Conservation (phyloP, 2,888 invertebrate species). For the Pinctada fucata region DNA sequence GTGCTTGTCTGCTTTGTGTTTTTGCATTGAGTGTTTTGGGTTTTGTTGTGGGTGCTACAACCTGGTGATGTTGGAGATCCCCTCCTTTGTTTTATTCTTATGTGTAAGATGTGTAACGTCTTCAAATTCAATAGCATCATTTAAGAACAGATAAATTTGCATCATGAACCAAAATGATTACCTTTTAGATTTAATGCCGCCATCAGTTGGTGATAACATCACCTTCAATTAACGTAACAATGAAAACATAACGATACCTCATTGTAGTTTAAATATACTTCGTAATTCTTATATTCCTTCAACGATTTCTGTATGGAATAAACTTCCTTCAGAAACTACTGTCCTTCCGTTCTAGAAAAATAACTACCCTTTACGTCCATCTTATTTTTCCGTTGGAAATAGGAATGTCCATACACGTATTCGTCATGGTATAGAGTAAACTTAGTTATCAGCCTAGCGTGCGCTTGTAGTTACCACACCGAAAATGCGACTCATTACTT, state of each 20-base stretch:
- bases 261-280: neutral
- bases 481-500: constrained; percentile 8
- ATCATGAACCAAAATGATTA: too few species aligned
- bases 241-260: constrained; percentile 1
- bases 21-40: too few species aligned
- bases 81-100: too few species aligned
- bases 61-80: too few species aligned
- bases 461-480: neutral
- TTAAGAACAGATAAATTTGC: too few species aligned
- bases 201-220: neutral
- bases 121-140: too few species aligned
- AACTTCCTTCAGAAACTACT: neutral
- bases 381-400: neutral
- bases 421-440: constrained; percentile 5
- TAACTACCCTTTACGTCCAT: neutral
- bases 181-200: neutral
- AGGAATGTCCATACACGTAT: constrained; percentile 18
- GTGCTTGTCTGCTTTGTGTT: too few species aligned
- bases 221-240: neutral
- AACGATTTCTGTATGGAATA: constrained; percentile 2
- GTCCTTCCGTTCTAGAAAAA: neutral
- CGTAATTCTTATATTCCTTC: too few species aligned
- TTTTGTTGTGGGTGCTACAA: too few species aligned
- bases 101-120: neutral
- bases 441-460: neutral